These are phyloP conservation scores for Sceloporus tristichus DNA, from an alignment of 2,113 vertebrate genomes.

Conservation along the genomic window DNA sequence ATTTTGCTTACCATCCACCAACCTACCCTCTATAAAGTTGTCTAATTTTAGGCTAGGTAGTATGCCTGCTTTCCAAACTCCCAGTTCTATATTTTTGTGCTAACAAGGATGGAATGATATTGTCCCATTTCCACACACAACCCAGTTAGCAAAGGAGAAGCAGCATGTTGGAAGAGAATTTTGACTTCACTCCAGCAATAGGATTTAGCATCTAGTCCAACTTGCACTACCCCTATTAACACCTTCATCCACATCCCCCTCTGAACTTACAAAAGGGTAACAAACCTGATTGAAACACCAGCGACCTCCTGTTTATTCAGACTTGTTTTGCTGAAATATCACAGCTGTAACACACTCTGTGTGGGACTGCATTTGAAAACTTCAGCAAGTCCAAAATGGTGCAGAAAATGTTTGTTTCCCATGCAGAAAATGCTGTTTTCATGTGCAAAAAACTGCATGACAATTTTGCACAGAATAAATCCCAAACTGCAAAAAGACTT, in stretches of 20 bases:
- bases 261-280: background rate
- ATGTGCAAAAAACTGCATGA: no score
- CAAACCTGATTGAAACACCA: background rate
- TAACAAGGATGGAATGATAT: background rate
- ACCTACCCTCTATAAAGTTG: background rate
- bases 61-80: background rate
- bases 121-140: background rate
- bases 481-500: no score
- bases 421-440: no score
- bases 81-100: background rate
- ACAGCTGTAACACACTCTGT: no score
- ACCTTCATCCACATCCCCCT: no score
- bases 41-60: background rate
- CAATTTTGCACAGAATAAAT: no score
- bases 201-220: background rate
- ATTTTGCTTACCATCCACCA: background rate
- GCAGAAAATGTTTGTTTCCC: no score
- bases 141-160: background rate
- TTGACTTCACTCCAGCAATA: background rate
- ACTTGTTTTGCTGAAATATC: no score
- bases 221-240: background rate
- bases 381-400: no score
- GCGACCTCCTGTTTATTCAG: no score
- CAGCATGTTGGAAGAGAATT: background rate
- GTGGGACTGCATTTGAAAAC: no score